Base-by-base conservation (phyloP, 1,140 invertebrate species). In the Neodiprion pinetum region DNA sequence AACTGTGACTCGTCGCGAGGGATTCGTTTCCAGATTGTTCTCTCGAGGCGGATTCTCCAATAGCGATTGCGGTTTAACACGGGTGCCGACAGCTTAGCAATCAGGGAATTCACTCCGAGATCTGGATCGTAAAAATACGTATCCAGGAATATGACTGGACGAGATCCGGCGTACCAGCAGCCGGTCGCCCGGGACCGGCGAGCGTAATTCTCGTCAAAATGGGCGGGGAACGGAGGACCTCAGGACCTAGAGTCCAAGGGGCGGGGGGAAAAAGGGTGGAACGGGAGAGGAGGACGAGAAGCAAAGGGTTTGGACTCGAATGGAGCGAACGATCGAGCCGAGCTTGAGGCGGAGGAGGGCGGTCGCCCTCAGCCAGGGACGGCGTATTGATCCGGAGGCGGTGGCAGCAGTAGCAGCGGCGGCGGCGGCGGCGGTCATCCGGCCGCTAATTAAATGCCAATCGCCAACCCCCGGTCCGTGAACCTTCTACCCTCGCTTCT, bases 401-500 rank as follows among this genome's bases (percentile, higher is more conserved):
- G 86, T 82, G 82, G 85, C 84, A 86, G 86, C 53, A 86, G 86
- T 82, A 81, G 85, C 84, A 86, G 86, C 83, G 80, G 84, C 85
- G 82, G 85, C 84, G 86, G 86, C 53, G 87, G 86, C 82, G 82
- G 85, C 84, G 86, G 86, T 85, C 86, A 86, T 86, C 83, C 84
- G 82, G 84, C 83, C 85, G 84, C 85, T 88, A 88, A 88, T 88
- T 88, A 88, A 88, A 88, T 88, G 87, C 87, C 87, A 88, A 88
- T 88, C 86, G 87, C 84, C 85, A 80, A 83, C 82, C 84, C 82
- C 77, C 78, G 79, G 73, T 75, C 77, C 74, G 74, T 76, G 74
- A 73, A 67, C 69, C 75, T 69, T 75, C 74, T 74, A 67, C 72
- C 75, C 53, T 74, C 77, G 65, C 74, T 73, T 72, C 70, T 76